Conservation (phyloP, 2,113 vertebrate species). For the Chaenocephalus aceratus region DNA sequence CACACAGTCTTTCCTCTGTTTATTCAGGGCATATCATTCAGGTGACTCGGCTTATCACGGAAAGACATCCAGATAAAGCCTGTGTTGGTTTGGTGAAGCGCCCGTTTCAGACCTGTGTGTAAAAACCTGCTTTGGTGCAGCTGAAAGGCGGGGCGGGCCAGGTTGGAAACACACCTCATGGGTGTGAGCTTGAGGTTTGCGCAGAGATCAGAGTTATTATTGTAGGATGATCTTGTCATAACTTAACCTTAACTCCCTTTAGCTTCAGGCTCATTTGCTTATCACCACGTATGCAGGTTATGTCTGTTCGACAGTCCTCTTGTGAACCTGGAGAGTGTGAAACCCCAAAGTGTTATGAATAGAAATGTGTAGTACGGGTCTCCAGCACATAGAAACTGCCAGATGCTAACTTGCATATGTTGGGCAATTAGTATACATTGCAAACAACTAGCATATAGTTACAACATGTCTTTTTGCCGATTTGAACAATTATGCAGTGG, state of each 20-base stretch:
- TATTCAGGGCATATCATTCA: slow-evolving; percentile 14
- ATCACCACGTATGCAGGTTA: background rate
- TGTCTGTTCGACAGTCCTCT: no score
- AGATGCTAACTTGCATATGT: no score
- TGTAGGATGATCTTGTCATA: slow-evolving; percentile 3
- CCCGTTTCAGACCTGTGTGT: background rate
- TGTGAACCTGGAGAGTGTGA: no score
- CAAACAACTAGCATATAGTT: no score
- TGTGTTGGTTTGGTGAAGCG: slow-evolving; percentile 8
- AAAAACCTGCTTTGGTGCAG: background rate
- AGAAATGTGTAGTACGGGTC: no score
- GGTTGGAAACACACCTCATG: slow-evolving; percentile 25
- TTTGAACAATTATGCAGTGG: no score
- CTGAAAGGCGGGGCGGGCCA: background rate
- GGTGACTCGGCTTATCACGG: background rate
- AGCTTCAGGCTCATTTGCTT: slow-evolving; percentile 17
- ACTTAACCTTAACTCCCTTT: background rate
- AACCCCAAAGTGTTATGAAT: no score
- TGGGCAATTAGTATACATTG: no score
- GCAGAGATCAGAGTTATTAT: background rate
- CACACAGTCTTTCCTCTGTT: background rate
- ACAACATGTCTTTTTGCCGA: no score
- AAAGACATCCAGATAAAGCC: slow-evolving; percentile 20
- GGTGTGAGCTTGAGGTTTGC: slow-evolving; percentile 31
- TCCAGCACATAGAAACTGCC: no score